Conservation (phyloP, 2,113 vertebrate genomes). For the Eulacestoma nigropectus region DNA sequence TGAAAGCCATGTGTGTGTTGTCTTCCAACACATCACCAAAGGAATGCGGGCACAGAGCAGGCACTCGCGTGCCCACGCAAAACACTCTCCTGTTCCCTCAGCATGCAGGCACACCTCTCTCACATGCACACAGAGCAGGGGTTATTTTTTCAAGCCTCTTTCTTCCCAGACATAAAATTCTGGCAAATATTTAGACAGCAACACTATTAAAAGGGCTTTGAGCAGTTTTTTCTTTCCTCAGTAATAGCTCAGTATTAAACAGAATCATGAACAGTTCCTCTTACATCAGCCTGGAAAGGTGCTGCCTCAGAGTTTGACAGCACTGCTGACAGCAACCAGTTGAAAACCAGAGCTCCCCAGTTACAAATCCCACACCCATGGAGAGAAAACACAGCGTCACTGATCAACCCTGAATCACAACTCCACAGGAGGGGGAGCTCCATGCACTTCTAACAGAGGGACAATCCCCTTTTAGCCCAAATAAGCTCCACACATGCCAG, state of each 20-base stretch:
- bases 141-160: constrained; percentile 19
- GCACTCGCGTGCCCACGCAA: accelerated
- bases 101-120: neutral
- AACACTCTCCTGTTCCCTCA: neutral
- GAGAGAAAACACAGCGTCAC: neutral
- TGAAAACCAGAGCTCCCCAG: neutral
- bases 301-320: constrained; percentile 11
- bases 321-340: constrained; percentile 37
- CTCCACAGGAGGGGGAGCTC: neutral
- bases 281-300: constrained; percentile 45
- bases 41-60: neutral
- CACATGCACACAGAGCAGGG: neutral
- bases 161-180: constrained; percentile 45
- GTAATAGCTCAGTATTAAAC: constrained; percentile 55
- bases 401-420: neutral
- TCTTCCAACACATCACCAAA: neutral
- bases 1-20: neutral
- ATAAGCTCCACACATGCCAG: neutral
- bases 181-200: constrained; percentile 73
- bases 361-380: neutral
- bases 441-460: neutral
- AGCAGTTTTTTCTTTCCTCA: constrained; percentile 58
- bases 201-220: constrained; percentile 59
- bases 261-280: constrained; percentile 65
- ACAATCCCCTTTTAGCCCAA: neutral